Conservation (phyloP, 2,888 invertebrate species). For the Helobdella robusta region DNA sequence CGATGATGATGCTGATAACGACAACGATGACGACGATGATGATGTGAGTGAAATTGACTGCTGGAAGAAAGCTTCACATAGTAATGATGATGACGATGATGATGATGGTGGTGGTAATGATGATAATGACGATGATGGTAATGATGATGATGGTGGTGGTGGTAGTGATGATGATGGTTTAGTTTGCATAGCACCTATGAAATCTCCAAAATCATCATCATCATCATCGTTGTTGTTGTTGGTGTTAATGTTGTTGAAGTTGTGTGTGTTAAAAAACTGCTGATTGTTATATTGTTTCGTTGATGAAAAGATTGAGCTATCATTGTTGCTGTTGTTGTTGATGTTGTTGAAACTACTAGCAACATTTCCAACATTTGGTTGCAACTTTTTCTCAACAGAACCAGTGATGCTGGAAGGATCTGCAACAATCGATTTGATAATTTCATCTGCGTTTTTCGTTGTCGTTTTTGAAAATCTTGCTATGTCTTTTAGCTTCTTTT, state of each 20-base stretch:
- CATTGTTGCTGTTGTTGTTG: not conserved
- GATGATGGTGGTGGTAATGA: not conserved
- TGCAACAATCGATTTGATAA: not conserved
- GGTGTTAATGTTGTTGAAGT: not conserved
- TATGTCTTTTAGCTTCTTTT: not conserved
- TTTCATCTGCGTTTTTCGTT: constrained; percentile 13
- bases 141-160: not conserved
- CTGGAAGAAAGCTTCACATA: too few species aligned
- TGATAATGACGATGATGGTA: not conserved
- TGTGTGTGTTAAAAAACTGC: not conserved
- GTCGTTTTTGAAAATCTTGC: not conserved
- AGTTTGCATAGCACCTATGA: not conserved
- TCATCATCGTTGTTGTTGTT: not conserved
- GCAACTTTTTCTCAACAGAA: not conserved
- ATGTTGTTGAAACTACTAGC: not conserved
- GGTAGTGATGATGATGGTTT: not conserved
- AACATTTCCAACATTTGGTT: not conserved
- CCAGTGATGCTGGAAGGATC: not conserved
- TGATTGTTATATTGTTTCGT: not conserved
- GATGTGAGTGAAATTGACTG: not conserved
- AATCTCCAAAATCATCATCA: constrained; percentile 1
- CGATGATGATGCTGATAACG: constrained; percentile 4
- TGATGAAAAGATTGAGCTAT: not conserved
- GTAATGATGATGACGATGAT: not conserved
- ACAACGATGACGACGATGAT: constrained; percentile 1